phyloP scores from a whole-genome alignment of 2,888 invertebrate species.

The Philereme transversata region DNA sequence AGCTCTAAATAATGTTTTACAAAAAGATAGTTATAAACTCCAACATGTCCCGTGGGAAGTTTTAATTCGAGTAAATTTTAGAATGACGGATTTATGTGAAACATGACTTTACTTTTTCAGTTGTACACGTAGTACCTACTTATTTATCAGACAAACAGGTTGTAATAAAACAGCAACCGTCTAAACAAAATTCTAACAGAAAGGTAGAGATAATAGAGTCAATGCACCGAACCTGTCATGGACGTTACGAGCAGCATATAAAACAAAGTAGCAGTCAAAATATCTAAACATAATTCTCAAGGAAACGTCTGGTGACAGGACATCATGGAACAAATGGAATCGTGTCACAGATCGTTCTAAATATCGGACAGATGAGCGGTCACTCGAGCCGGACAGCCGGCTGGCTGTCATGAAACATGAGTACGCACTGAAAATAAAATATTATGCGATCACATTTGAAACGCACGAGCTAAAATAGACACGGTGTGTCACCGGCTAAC shows the following conservation, averaged over 20 bases:
- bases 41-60: constrained; percentile 6
- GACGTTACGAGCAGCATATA: constrained; percentile 36
- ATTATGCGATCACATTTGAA: constrained; percentile 75
- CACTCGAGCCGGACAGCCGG: constrained; percentile 38
- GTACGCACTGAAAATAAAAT: constrained; percentile 80
- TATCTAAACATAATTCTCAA: constrained; percentile 52
- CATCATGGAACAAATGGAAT: constrained; percentile 61
- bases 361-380: constrained; percentile 48
- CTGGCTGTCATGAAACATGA: constrained; percentile 65
- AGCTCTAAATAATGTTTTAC: constrained; percentile 34
- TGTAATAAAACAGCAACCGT: constrained; percentile 17
- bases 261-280: constrained; percentile 47
- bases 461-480: constrained; percentile 69
- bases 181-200: constrained; percentile 26
- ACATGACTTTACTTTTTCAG: not conserved
- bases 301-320: constrained; percentile 45
- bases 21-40: constrained; percentile 14
- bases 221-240: constrained; percentile 45
- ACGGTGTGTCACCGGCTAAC: constrained; percentile 63
- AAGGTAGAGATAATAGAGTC: constrained; percentile 35
- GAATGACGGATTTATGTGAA: constrained; percentile 8
- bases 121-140: not conserved
- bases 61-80: constrained; percentile 12
- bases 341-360: constrained; percentile 59
- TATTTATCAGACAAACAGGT: constrained; percentile 4